Base-by-base conservation (phyloP, 2,797 vertebrate genomes). In the Sebastes alutus region DNA sequence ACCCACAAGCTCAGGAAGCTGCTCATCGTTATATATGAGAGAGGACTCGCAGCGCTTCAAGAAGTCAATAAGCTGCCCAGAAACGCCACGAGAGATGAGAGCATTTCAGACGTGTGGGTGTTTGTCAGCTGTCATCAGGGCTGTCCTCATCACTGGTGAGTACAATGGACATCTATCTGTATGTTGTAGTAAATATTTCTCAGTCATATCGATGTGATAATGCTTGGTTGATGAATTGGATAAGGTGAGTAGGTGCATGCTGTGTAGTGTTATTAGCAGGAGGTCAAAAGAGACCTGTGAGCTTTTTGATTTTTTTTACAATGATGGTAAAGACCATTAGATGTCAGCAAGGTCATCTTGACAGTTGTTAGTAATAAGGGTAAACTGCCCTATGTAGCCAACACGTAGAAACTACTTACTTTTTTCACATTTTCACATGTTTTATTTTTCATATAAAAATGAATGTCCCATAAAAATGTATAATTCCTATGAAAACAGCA, bases 71-170 rank as follows among this genome's bases (percentile, higher is more conserved):
- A 59, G 49, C 3, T 9, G 14, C 12, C 2, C 7, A 14, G 54
- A 66, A 63, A 65, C 38, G n/a, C 7, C 46, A 0, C 29, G 3
- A 72, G 71, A 35, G 10, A 93, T 90, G 79, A 75, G 23, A 46
- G 74, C 63, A 18, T n/a, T 54, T 68, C 49, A 79, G 14, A 54
- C 0, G 6, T 14, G 33, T 54, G 63, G 65, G 38, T 65, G 62
- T 75, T 72, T 67, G n/a, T 74, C 77, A 25, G 56, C 62, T 8
- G 35, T 76, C 38, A 2, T 89, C 70, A 86, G 56, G 72, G 30
- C 81, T 13, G 3, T 88, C 35, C 52, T 93, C 35, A 29, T 92
- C 23, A 73, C 78, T 63, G 93, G 95, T 95, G 87, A 95, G 95
- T 88, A 61, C 29, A 22, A 49, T 5, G 1, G 0, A 14, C 13